Evolutionary conservation across 2,888 invertebrate genomes (phyloP).

Genomic region (Drosophila peninsularis): DNA sequence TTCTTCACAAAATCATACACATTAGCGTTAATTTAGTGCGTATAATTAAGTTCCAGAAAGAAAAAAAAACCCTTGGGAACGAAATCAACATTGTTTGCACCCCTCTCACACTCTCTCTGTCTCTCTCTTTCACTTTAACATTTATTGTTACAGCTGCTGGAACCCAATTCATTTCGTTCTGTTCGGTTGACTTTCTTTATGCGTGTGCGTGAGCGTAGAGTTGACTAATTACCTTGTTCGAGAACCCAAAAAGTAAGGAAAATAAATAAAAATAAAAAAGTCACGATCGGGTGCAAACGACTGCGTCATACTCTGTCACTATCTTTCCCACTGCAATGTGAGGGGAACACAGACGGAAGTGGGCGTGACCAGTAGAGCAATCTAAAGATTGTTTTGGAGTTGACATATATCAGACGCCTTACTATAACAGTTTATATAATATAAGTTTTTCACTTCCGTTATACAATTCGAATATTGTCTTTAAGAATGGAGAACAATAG

Average conservation of each 20-base stretch:
- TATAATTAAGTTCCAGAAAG: slow-evolving; percentile 46
- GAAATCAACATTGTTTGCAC: slow-evolving; percentile 12
- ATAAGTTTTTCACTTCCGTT: background rate
- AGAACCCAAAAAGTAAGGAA: slow-evolving; percentile 3
- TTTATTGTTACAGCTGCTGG: slow-evolving; percentile 46
- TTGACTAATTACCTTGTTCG: slow-evolving; percentile 63
- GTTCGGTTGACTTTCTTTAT: slow-evolving; percentile 53
- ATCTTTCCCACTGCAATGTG: background rate
- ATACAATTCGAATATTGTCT: background rate
- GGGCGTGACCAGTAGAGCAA: background rate
- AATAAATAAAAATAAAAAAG: slow-evolving; percentile 7
- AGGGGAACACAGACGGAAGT: background rate
- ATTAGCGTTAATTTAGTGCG: slow-evolving; percentile 65
- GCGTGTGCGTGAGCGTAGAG: slow-evolving; percentile 44
- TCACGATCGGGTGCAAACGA: slow-evolving; percentile 11
- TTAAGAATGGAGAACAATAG: background rate
- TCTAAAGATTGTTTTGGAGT: background rate
- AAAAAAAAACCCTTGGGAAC: slow-evolving; percentile 30
- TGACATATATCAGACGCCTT: background rate
- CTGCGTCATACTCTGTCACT: slow-evolving; percentile 6
- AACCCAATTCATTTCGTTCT: slow-evolving; percentile 58
- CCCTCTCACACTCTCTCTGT: slow-evolving; percentile 7
- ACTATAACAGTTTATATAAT: background rate
- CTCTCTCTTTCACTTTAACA: slow-evolving; percentile 11
- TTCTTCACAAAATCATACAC: slow-evolving; percentile 47